Conservation (phyloP, 2,797 vertebrate species). For the Streptopelia turtur region DNA sequence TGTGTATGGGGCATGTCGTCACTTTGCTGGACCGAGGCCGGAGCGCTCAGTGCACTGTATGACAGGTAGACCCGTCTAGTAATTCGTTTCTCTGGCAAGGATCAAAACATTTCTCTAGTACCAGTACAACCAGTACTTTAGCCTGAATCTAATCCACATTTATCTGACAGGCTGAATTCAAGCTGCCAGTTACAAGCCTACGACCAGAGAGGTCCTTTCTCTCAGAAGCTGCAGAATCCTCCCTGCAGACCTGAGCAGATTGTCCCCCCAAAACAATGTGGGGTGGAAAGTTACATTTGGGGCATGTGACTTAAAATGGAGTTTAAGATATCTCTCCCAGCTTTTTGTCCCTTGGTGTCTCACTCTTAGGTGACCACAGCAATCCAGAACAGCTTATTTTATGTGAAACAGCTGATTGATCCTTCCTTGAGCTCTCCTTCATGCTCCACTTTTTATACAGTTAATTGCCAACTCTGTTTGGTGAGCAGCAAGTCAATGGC, state of each 20-base stretch:
- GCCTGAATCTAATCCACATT: not conserved
- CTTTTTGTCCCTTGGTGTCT: not conserved
- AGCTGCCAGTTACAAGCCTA: not conserved
- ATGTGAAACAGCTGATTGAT: not conserved
- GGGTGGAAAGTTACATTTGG: not conserved
- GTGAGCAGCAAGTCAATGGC: not conserved
- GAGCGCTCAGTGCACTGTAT: rapidly evolving
- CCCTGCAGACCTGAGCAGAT: not conserved
- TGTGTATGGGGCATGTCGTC: rapidly evolving
- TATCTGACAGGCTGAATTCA: not conserved
- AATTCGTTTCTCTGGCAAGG: not conserved
- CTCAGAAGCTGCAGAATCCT: not conserved
- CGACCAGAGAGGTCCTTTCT: not conserved
- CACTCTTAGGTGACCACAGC: not conserved
- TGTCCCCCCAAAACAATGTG: rapidly evolving
- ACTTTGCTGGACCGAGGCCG: not conserved
- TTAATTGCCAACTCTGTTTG: not conserved
- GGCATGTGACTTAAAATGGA: not conserved
- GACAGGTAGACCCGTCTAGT: not conserved
- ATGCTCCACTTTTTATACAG: not conserved
- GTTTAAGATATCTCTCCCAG: not conserved
- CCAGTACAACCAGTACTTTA: not conserved
- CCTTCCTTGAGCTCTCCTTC: not conserved
- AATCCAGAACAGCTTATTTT: not conserved
- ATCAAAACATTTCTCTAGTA: not conserved